Evolutionary conservation across 2,888 invertebrate species (phyloP).

Genomic region (Cenopis cana): DNA sequence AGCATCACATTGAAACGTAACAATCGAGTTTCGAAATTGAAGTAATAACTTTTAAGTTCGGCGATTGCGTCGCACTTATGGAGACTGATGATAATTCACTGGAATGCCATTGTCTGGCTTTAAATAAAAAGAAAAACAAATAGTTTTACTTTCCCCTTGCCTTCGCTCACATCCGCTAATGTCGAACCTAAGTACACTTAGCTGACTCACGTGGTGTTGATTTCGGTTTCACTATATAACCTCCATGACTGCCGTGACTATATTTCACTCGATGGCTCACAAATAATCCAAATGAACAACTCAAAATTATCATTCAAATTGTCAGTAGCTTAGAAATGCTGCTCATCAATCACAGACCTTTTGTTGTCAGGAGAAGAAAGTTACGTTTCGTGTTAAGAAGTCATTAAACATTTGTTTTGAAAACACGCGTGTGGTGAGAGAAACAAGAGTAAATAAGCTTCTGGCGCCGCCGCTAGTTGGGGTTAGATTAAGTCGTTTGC

Average conservation of each 20-base stretch:
- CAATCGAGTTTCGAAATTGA: slow-evolving; percentile 65
- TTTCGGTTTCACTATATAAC: slow-evolving; percentile 81
- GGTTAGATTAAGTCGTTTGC: slow-evolving; percentile 20
- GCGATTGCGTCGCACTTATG: slow-evolving; percentile 53
- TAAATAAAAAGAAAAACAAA: slow-evolving; percentile 78
- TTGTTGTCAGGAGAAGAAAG: slow-evolving; percentile 44
- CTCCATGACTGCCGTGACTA: slow-evolving; percentile 68
- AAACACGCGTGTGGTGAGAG: slow-evolving; percentile 22
- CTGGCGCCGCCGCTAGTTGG: slow-evolving; percentile 14
- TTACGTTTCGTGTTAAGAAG: slow-evolving; percentile 39
- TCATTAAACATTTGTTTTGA: slow-evolving; percentile 38
- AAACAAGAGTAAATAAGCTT: slow-evolving; percentile 7
- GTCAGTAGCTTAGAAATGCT: slow-evolving; percentile 40
- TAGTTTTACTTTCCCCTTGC: slow-evolving; percentile 82
- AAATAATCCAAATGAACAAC: slow-evolving; percentile 52
- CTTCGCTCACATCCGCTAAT: slow-evolving; percentile 77
- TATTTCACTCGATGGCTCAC: slow-evolving; percentile 43
- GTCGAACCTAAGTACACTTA: slow-evolving; percentile 71
- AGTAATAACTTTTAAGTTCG: slow-evolving; percentile 57
- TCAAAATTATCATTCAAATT: slow-evolving; percentile 55
- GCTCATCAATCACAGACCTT: slow-evolving; percentile 56
- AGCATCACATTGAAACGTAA: slow-evolving; percentile 64
- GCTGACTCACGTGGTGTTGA: slow-evolving; percentile 77
- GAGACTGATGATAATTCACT: slow-evolving; percentile 56
- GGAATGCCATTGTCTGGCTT: slow-evolving; percentile 63